Evolutionary conservation across 2,113 vertebrate genomes (phyloP).

Genomic region (Desmodus rotundus): DNA sequence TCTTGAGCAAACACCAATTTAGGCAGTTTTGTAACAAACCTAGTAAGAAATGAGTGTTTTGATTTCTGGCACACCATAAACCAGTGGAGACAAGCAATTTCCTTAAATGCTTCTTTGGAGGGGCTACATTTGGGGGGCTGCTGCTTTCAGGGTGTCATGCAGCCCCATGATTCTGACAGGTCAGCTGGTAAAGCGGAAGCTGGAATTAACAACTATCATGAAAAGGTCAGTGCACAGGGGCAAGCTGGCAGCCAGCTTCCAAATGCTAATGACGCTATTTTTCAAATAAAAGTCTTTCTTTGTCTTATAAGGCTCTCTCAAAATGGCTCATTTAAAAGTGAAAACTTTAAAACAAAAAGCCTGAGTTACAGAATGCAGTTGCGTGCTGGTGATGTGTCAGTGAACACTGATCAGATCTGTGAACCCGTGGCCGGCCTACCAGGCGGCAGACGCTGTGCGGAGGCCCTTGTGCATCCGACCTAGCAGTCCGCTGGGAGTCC

Average conservation of each 20-base stretch:
- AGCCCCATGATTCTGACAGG: constrained; percentile 19
- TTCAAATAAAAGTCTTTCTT: constrained; percentile 45
- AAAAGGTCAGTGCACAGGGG: constrained; percentile 36
- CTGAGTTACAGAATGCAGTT: background rate
- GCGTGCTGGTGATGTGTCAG: fast-evolving
- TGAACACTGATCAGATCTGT: fast-evolving
- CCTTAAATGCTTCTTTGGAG: background rate
- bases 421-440: background rate
- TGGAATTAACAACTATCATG: constrained; percentile 46
- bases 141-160: background rate
- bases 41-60: background rate
- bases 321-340: constrained; percentile 12
- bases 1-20: background rate
- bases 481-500: fast-evolving
- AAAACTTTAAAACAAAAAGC: background rate
- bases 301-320: background rate
- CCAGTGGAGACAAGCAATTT: background rate
- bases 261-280: constrained; percentile 57
- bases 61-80: background rate
- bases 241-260: background rate
- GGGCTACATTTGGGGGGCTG: background rate
- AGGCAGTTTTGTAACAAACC: background rate
- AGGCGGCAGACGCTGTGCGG: fast-evolving
- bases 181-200: background rate
- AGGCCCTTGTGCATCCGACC: background rate